Conservation (phyloP, 2,113 vertebrate species). For the Cervus canadensis region DNA sequence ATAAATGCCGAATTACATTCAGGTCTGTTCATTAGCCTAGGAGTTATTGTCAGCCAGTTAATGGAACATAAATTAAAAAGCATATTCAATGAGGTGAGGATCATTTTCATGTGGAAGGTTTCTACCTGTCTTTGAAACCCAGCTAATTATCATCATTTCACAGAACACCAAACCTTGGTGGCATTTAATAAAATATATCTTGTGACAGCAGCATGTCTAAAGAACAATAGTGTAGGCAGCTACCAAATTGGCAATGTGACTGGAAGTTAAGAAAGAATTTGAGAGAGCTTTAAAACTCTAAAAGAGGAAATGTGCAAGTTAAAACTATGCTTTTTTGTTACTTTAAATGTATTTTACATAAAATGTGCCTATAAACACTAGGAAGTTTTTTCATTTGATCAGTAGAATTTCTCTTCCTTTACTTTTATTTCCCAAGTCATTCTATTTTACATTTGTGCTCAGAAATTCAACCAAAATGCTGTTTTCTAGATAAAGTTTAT, state of each 20-base stretch:
- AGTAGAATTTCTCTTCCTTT: background rate
- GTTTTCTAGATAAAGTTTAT: background rate
- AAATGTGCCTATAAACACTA: background rate
- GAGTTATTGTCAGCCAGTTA: slow-evolving; percentile 52
- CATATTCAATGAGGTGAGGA: slow-evolving; percentile 51
- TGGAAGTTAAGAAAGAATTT: background rate
- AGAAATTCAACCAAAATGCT: background rate
- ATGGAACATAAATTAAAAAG: slow-evolving; percentile 73
- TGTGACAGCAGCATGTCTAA: background rate
- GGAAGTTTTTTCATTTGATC: background rate
- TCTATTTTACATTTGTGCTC: background rate
- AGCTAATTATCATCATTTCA: slow-evolving; percentile 48
- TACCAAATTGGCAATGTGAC: background rate
- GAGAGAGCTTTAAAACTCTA: background rate
- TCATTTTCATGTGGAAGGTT: slow-evolving; percentile 50
- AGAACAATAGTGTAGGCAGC: background rate
- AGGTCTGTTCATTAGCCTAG: slow-evolving; percentile 58
- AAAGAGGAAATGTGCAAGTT: background rate
- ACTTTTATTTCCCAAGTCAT: background rate
- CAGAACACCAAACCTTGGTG: slow-evolving; percentile 23
- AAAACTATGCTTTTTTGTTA: background rate
- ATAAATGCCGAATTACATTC: slow-evolving; percentile 65
- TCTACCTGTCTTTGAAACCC: slow-evolving; percentile 37
- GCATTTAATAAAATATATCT: slow-evolving; percentile 10
- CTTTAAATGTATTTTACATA: background rate